Evolutionary conservation across 2,113 vertebrate genomes (phyloP).

Genomic region (Myrmophylax atrothorax): DNA sequence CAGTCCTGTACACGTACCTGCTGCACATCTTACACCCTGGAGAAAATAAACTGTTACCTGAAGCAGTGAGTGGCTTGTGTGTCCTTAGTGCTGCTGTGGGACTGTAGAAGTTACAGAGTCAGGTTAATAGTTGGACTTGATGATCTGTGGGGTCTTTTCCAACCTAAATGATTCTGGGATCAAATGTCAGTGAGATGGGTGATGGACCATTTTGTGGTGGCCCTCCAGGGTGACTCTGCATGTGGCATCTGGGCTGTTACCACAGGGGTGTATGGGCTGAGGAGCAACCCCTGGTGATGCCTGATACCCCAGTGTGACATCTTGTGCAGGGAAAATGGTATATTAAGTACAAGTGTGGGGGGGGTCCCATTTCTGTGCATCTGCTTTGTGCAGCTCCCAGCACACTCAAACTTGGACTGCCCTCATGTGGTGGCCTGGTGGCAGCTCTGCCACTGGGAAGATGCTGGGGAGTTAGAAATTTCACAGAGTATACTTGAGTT

Average conservation of each 20-base stretch:
- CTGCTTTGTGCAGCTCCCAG: background rate
- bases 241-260: background rate
- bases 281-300: background rate
- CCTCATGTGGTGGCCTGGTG: conserved; percentile 31
- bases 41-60: conserved; percentile 65
- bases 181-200: rapidly evolving
- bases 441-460: background rate
- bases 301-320: rapidly evolving
- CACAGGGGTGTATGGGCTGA: background rate
- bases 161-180: rapidly evolving
- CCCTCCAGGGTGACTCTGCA: background rate
- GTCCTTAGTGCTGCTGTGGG: background rate
- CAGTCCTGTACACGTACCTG: conserved; percentile 42
- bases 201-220: background rate
- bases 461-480: background rate
- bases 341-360: rapidly evolving
- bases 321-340: rapidly evolving
- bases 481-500: background rate
- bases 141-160: background rate
- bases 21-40: conserved; percentile 61
- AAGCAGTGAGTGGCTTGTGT: background rate
- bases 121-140: rapidly evolving
- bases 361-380: rapidly evolving
- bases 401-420: background rate
- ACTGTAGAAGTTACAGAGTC: rapidly evolving